Evolutionary conservation across 2,888 invertebrate species (phyloP).

Genomic region (Capitulum mitella): DNA sequence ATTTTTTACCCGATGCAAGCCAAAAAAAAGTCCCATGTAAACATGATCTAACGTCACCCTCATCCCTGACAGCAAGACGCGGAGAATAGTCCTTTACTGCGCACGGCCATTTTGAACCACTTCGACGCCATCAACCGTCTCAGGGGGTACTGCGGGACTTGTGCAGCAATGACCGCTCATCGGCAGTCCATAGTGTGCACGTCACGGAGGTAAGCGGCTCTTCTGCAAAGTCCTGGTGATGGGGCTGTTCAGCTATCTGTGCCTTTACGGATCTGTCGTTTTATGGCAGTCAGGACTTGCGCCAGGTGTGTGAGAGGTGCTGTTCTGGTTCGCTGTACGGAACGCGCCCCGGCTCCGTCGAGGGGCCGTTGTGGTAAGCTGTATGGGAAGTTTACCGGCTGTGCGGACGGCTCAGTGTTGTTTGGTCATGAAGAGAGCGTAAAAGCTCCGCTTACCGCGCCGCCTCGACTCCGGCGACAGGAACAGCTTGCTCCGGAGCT

Average conservation of each 20-base stretch:
- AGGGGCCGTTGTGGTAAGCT: not conserved
- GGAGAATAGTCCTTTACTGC: conserved; percentile 76
- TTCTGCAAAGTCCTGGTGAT: no score
- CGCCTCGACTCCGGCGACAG: no score
- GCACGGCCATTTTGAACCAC: conserved; percentile 78
- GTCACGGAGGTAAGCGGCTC: conserved; percentile 55
- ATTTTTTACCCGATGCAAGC: no score
- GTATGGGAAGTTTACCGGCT: no score
- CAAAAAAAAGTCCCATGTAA: no score
- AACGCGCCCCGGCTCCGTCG: not conserved
- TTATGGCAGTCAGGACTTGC: no score
- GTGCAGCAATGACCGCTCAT: conserved; percentile 51
- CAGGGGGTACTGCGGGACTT: conserved; percentile 51
- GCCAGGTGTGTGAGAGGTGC: not conserved
- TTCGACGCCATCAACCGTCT: conserved; percentile 78
- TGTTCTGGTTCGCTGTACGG: not conserved
- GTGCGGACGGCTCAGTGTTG: no score
- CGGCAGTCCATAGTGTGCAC: conserved; percentile 76
- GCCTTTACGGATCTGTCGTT: no score
- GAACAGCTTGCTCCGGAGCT: not conserved
- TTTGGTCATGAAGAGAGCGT: no score
- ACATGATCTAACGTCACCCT: no score
- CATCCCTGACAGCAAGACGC: conserved; percentile 72
- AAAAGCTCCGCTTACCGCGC: no score
- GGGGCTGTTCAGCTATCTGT: no score